These are phyloP conservation scores for Limosa lapponica DNA, from an alignment of 2,797 vertebrate genomes.

Conservation along the genomic window DNA sequence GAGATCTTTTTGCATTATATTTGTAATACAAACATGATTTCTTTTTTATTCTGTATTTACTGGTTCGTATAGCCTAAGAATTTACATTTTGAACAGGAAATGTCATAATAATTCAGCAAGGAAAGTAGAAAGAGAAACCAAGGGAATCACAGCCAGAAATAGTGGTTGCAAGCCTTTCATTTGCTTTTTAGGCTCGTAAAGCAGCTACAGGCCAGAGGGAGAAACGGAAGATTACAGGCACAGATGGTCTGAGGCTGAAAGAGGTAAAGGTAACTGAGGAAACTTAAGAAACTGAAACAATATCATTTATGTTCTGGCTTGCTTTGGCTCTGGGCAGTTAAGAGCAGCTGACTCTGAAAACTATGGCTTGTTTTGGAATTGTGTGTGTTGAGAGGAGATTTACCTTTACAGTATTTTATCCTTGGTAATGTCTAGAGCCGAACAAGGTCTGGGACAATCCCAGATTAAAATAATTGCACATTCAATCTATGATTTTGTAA, in stretches of 20 bases:
- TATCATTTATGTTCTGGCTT: not conserved
- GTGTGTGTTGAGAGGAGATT: not conserved
- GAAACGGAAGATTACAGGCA: slow-evolving; percentile 18
- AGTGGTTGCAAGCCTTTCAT: not conserved
- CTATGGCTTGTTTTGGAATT: not conserved
- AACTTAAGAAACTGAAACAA: slow-evolving; percentile 7
- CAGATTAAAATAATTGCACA: not conserved
- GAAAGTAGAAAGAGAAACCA: not conserved
- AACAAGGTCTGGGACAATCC: not conserved
- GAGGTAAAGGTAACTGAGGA: slow-evolving; percentile 34
- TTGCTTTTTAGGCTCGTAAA: slow-evolving; percentile 37
- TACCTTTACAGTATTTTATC: not conserved
- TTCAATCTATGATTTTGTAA: not conserved
- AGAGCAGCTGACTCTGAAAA: not conserved
- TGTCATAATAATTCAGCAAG: not conserved
- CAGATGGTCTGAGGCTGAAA: slow-evolving; percentile 22
- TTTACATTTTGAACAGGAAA: not conserved
- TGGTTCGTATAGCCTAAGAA: not conserved
- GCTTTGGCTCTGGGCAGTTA: not conserved
- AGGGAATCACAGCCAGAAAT: not conserved
- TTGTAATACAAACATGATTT: not conserved
- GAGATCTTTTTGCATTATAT: not conserved
- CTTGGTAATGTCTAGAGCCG: not conserved
- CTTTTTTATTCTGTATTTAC: not conserved
- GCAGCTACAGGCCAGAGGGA: not conserved